Evolutionary conservation across 2,797 vertebrate genomes (phyloP).

Genomic region (Xiphorhynchus erythropygius): DNA sequence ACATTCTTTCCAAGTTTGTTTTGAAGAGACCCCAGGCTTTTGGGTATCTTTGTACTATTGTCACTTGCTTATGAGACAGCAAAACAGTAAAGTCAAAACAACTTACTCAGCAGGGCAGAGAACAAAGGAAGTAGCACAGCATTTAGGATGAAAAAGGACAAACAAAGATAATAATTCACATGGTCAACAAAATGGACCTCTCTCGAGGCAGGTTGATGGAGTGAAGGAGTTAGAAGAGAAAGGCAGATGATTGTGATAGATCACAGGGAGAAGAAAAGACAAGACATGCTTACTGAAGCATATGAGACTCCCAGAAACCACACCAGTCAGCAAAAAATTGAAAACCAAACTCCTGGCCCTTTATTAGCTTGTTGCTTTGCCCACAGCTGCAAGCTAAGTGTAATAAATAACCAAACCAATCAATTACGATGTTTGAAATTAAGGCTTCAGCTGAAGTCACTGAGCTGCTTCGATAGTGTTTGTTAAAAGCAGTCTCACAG

Average conservation of each 20-base stretch:
- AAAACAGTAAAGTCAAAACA: constrained; percentile 65
- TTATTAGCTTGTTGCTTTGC: constrained; percentile 79
- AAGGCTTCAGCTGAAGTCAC: constrained; percentile 38
- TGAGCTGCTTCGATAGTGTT: neutral
- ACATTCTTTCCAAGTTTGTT: neutral
- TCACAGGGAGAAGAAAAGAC: constrained; percentile 83
- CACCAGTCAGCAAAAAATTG: constrained; percentile 82
- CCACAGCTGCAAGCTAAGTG: constrained; percentile 60
- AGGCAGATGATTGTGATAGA: constrained; percentile 85
- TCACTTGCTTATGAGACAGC: neutral
- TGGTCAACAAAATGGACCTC: constrained; percentile 85
- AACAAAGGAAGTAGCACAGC: constrained; percentile 68
- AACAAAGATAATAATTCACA: constrained; percentile 80
- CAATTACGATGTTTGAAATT: constrained; percentile 76
- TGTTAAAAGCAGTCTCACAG: neutral
- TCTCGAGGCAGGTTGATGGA: constrained; percentile 78
- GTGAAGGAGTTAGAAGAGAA: constrained; percentile 66
- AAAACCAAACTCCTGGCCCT: constrained; percentile 76
- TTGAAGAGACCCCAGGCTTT: neutral
- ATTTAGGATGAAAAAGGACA: constrained; percentile 74
- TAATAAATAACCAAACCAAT: constrained; percentile 80
- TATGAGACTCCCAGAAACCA: constrained; percentile 76
- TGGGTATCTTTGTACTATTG: neutral
- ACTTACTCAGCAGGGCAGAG: constrained; percentile 6
- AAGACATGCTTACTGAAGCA: constrained; percentile 84